phyloP scores from a whole-genome alignment of 1,140 invertebrate species.

The Gonioctena quinquepunctata region DNA sequence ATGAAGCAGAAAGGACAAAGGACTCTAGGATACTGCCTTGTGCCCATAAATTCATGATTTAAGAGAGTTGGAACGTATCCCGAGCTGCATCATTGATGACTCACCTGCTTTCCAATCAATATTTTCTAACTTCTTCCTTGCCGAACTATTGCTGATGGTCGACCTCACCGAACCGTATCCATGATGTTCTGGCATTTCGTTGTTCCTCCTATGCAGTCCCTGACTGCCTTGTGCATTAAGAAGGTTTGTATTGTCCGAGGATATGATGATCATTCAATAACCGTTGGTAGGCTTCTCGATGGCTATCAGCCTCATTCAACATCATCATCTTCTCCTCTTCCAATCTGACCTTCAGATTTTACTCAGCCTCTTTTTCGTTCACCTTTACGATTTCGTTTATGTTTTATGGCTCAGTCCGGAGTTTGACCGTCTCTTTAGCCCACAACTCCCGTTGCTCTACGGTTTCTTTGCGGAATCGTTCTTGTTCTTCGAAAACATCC shows the following conservation, averaged over 20 bases:
- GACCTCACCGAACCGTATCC: conserved; percentile 78
- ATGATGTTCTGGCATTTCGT: conserved; percentile 61
- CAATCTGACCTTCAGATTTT: conserved; percentile 65
- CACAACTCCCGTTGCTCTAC: conserved; percentile 62
- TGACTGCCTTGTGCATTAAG: conserved; percentile 48
- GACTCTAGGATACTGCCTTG: too few species aligned
- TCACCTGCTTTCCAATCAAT: conserved; percentile 60
- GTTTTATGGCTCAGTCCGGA: conserved; percentile 67
- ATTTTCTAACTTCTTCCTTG: conserved; percentile 58
- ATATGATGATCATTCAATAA: conserved; percentile 79
- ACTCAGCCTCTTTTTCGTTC: conserved; percentile 65
- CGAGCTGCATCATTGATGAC: too few species aligned
- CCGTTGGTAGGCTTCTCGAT: conserved; percentile 81
- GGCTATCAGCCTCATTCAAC: conserved; percentile 75
- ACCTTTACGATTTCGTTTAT: conserved; percentile 70
- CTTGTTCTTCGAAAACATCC: conserved; percentile 70
- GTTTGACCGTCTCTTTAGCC: conserved; percentile 65
- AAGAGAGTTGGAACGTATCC: too few species aligned
- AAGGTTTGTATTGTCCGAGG: conserved; percentile 72
- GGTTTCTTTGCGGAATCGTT: conserved; percentile 64
- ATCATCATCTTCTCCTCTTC: conserved; percentile 75
- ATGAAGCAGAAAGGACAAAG: too few species aligned
- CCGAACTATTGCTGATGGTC: conserved; percentile 60
- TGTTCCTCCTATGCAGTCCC: conserved; percentile 39
- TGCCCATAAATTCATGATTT: too few species aligned